Evolutionary conservation across 2,113 vertebrate genomes (phyloP).

Genomic region (Pristiophorus japonicus): DNA sequence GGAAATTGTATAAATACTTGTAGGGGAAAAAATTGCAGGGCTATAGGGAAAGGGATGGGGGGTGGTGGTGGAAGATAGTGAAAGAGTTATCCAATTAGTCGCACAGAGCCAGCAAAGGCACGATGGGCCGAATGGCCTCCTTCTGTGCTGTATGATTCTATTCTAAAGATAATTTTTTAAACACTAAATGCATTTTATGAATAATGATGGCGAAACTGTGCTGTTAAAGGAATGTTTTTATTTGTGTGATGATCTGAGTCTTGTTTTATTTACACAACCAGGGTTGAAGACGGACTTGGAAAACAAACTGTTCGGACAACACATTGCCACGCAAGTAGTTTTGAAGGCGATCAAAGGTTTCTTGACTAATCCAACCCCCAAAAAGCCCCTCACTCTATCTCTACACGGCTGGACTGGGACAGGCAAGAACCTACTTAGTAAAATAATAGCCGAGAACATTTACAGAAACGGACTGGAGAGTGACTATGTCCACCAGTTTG

Average conservation of each 20-base stretch:
- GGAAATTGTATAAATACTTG: background rate
- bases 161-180: too few species aligned
- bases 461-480: constrained; percentile 73
- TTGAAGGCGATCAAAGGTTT: constrained; percentile 77
- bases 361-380: constrained; percentile 70
- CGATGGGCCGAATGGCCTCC: background rate
- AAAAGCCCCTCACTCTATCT: constrained; percentile 84
- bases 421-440: constrained; percentile 85
- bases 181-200: background rate
- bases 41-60: background rate
- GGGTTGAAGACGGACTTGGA: constrained; percentile 69
- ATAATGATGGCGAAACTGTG: background rate
- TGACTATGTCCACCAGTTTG: constrained; percentile 77
- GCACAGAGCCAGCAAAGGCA: background rate
- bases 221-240: background rate
- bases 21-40: background rate
- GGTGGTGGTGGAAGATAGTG: too few species aligned
- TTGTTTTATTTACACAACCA: constrained; percentile 44
- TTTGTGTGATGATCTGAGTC: background rate
- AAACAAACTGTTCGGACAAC: constrained; percentile 75
- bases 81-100: too few species aligned
- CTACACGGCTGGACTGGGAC: constrained; percentile 92
- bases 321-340: constrained; percentile 62
- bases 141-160: background rate
- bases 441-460: constrained; percentile 72